Evolutionary conservation across 2,888 invertebrate species (phyloP).

Genomic region (Margaritifera margaritifera): DNA sequence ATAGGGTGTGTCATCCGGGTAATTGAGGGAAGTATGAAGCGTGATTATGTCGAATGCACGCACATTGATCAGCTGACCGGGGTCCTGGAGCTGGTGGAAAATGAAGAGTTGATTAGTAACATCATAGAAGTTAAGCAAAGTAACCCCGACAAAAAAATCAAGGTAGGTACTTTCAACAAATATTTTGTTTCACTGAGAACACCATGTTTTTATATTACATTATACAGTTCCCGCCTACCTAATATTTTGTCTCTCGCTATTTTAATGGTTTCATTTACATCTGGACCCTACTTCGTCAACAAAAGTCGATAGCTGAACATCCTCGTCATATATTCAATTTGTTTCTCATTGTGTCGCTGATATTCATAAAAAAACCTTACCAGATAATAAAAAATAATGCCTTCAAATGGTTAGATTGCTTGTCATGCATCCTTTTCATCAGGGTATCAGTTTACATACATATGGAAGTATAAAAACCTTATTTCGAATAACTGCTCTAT

Average conservation of each 20-base stretch:
- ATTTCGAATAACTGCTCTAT: too few species aligned
- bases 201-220: background rate
- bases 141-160: constrained; percentile 33
- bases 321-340: too few species aligned
- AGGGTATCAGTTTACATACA: too few species aligned
- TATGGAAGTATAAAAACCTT: too few species aligned
- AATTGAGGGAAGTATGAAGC: constrained; percentile 47
- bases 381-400: too few species aligned
- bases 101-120: constrained; percentile 67
- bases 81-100: constrained; percentile 45
- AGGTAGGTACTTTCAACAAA: constrained; percentile 22
- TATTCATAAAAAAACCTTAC: too few species aligned
- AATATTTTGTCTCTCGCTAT: background rate
- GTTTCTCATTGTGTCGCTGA: too few species aligned
- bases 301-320: too few species aligned
- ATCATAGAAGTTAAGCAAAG: constrained; percentile 51
- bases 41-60: constrained; percentile 52
- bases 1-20: constrained; percentile 62
- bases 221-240: background rate
- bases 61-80: constrained; percentile 51
- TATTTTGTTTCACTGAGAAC: background rate
- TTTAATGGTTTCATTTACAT: background rate
- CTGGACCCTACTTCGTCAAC: too few species aligned
- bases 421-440: too few species aligned
- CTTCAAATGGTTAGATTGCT: too few species aligned